Evolutionary conservation across 2,113 vertebrate genomes (phyloP), one percentile per base, ranked within the genome.

Genomic region (Cacatua alba): DNA sequence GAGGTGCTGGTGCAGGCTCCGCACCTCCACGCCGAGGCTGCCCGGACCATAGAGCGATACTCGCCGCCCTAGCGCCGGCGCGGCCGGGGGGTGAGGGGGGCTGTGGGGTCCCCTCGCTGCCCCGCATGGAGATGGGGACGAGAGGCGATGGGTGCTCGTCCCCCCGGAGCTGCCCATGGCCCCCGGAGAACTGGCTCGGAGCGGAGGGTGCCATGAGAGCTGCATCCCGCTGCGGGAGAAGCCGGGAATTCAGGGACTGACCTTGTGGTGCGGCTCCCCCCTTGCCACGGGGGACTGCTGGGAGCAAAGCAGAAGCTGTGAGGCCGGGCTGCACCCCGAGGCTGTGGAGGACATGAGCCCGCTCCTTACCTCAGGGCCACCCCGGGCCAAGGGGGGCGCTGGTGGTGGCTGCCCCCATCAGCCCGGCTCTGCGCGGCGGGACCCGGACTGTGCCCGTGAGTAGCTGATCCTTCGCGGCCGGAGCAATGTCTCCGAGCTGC

Each of bases 31-130:
- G 96, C 98, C 3, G 98, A 98, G 49, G 99, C 99, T 4, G 97
- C 95, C 86, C 98, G 98, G 96, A 98, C 98, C 98, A 99, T 99
- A 94, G 99, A 99, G 94, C 98, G 99, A 97, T 99, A 99, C 96
- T 99, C 99, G 5, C 99, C 99, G 28, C 98, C 99, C 98, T 99
- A 99, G 96, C 91, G 68, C 87, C 23, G 87, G 44, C 55, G 51
- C 23, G 4, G 60, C 49, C 57, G 91, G 91, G 91, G 87, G 64
- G 91, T n/a, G 13, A 39, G 83, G 82, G 74, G 69, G 37, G 48
- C 79, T 63, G 0, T 9, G 44, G 71, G 44, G 70, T 77, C 69
- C 74, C 44, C 74, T 74, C 5, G 60, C 92, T 84, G 77, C 87
- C 90, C 84, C 62, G 60, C 3, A 2, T 70, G 84, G 94, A 81